Base-by-base conservation (phyloP, 1,140 invertebrate species). In the Drosophila mauritiana region DNA sequence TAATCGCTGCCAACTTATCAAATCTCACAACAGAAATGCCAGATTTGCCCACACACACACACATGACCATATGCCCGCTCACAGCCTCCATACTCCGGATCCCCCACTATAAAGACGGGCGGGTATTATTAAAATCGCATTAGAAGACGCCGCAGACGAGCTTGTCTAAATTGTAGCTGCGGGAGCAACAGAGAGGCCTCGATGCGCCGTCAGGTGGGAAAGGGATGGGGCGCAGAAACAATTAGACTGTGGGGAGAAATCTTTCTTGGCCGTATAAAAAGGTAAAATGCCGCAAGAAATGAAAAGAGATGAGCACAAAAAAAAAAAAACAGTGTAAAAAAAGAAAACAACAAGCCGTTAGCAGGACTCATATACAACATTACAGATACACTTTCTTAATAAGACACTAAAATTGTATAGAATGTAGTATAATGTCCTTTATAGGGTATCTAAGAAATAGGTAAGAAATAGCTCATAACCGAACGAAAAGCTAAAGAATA, bases 51-150 rank as follows among this genome's bases (percentile, higher is more conserved):
- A 54, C 4, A 11, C n/a, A 63, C 59, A 22, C 20, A 22, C 27
- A 31, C 7, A 31, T 31, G 31, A 0, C 7, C 8, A 31, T 31
- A 31, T 31, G 31, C 31, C 57, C 27, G 58, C 49, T 43, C 39
- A 34, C 46, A 52, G 49, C 54, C 73, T 57, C 74, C 39, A 40
- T 22, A 31, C 48, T 27, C 49, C 40, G 15, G 36, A 25, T 42
- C 39, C 67, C 43, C 39, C 52, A 55, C 59, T 40, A 42, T 17
- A 63, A 69, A 75, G 82, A 89, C 85, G 81, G 85, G 85, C 85
- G 85, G 86, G 84, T 91, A 88, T 91, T 90, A 90, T 90, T 90
- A 90, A 90, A 90, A 90, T 80, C 86, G 86, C 88, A 90, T 90
- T 90, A 90, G 86, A 90, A 91, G 84, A 86, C 74, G 82, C 78